Conservation (phyloP, 2,888 invertebrate species). For the Agrenia bidenticulata region DNA sequence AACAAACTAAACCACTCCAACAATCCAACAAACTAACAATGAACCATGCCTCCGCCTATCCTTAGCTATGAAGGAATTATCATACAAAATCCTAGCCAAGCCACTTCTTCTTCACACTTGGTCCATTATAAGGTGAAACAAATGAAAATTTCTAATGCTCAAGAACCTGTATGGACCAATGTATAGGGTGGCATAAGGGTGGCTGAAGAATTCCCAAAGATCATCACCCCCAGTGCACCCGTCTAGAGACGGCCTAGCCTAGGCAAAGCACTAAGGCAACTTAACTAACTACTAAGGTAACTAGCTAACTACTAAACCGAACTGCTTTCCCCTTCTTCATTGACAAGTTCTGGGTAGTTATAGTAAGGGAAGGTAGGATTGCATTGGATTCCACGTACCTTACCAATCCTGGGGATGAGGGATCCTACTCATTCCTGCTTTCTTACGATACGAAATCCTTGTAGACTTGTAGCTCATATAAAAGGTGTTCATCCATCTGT, state of each 20-base stretch:
- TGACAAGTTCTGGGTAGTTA: constrained; percentile 5
- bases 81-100: too few relatives aligned
- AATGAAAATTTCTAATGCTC: too few relatives aligned
- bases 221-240: background rate
- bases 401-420: constrained; percentile 1
- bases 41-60: background rate
- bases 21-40: too few relatives aligned
- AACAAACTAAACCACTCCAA: constrained; percentile 4
- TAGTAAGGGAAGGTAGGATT: background rate
- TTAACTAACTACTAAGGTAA: too few relatives aligned
- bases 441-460: constrained; percentile 3
- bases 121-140: too few relatives aligned
- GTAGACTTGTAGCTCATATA: constrained; percentile 45
- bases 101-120: too few relatives aligned
- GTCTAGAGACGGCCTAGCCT: too few relatives aligned
- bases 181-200: background rate
- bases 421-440: background rate
- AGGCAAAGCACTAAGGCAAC: too few relatives aligned
- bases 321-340: constrained; percentile 25
- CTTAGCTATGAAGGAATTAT: background rate
- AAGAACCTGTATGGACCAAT: too few relatives aligned
- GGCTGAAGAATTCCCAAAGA: background rate
- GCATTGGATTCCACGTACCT: background rate
- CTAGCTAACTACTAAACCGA: too few relatives aligned
- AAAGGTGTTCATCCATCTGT: constrained; percentile 52